Evolutionary conservation across 2,888 invertebrate genomes (phyloP), one percentile per base, ranked within the genome.

Genomic region (Hecatera dysodea): DNA sequence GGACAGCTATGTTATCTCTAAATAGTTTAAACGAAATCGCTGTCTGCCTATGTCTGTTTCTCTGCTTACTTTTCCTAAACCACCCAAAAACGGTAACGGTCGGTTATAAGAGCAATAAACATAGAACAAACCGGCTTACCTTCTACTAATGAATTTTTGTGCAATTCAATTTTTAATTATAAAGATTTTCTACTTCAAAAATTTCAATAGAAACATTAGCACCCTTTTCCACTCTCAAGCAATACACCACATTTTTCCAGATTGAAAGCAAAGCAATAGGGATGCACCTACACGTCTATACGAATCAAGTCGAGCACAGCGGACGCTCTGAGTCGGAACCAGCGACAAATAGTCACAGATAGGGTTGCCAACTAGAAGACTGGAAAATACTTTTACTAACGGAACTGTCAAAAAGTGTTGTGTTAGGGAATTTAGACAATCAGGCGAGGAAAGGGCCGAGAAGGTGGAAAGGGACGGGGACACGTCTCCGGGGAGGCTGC

Each of bases 281-380:
- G 44, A 22, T 55, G 61, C 46, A 42, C 33, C 46, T 44, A 66
- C n/a, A 55, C 24, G 68, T 69, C 75, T 77, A 81, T 79, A 74
- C 67, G 60, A 72, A 75, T 75, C 72, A 80, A 82, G 72, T 81
- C 56, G 80, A 85, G 63, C 71, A 65, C 63, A 52, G 57, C 52
- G 57, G 60, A 50, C 42, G 82, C 78, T 76, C 73, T 78, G 77
- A 76, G 52, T 60, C 61, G 76, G 71, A 76, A 72, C 65, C 67
- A 56, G 65, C 73, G 80, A 75, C 82, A 77, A 84, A 85, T 80
- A 69, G 75, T 39, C 29, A 46, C 11, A 19, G n/a, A 66, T 59
- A 79, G 82, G 79, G 78, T 27, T 81, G 64, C 1, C 52, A 44
- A 2, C 15, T 9, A 33, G 52, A 59, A 48, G 44, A 61, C 8